These are phyloP conservation scores for Sarcophaga carnaria DNA, from an alignment of 2,888 invertebrate genomes.

Conservation along the genomic window DNA sequence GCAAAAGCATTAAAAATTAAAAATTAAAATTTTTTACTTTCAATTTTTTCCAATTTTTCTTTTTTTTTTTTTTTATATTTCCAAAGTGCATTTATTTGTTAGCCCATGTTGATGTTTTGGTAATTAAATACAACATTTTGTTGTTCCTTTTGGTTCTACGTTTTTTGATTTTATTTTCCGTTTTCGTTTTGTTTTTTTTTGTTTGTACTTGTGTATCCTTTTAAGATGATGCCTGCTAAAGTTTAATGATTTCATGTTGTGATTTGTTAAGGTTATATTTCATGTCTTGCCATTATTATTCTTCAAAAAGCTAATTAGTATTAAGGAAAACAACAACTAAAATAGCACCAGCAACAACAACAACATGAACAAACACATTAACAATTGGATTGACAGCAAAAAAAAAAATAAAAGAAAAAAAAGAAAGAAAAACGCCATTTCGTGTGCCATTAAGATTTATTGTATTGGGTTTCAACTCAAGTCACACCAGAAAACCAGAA, in stretches of 20 bases:
- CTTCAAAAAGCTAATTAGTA: conserved; percentile 42
- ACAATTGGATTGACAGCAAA: neutral
- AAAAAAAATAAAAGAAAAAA: neutral
- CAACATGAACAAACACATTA: neutral
- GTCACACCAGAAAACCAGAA: neutral
- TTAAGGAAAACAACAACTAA: conserved; percentile 1
- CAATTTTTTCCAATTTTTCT: no score
- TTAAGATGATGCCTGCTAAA: conserved; percentile 9
- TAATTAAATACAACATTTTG: conserved; percentile 22
- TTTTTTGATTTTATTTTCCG: neutral
- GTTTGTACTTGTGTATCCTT: no score
- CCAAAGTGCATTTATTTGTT: conserved; percentile 48
- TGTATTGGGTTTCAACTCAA: neutral
- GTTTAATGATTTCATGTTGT: conserved; percentile 50
- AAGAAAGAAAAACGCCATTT: neutral
- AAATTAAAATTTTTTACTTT: no score
- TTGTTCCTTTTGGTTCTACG: neutral
- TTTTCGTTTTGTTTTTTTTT: neutral
- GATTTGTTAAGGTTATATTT: conserved; percentile 57
- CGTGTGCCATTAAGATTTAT: neutral
- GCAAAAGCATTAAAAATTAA: no score
- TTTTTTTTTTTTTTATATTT: conserved; percentile 11
- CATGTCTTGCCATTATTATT: conserved; percentile 52
- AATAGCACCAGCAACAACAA: conserved; percentile 6
- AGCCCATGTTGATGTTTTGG: conserved; percentile 31